Conservation (phyloP, 2,888 invertebrate species). For the Lasioglossum calceatum region DNA sequence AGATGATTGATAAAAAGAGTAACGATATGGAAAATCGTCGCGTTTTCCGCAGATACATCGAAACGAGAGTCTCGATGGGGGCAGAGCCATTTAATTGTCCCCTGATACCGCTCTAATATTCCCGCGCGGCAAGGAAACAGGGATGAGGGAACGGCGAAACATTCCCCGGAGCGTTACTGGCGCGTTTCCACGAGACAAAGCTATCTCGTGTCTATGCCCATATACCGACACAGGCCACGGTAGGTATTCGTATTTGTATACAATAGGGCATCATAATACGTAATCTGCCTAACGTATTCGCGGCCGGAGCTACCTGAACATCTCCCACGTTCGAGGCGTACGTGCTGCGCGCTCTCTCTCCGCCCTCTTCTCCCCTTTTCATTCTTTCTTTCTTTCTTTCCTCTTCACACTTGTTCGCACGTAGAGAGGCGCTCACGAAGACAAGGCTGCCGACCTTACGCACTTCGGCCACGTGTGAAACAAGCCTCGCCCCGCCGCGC, state of each 20-base stretch:
- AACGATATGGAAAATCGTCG: background rate
- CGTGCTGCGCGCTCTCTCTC: slow-evolving; percentile 11
- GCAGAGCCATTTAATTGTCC: slow-evolving; percentile 18
- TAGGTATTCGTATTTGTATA: slow-evolving; percentile 81
- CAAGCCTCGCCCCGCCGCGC: slow-evolving; percentile 54
- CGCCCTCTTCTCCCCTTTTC: slow-evolving; percentile 41
- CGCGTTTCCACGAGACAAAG: slow-evolving; percentile 71
- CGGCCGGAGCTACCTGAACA: slow-evolving; percentile 73
- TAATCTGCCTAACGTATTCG: slow-evolving; percentile 81
- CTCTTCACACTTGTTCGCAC: slow-evolving; percentile 66
- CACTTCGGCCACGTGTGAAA: slow-evolving; percentile 72
- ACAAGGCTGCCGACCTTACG: slow-evolving; percentile 64
- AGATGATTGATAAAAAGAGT: background rate
- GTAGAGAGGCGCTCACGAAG: slow-evolving; percentile 53
- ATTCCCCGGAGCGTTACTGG: slow-evolving; percentile 50
- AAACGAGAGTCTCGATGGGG: background rate
- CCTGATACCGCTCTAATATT: slow-evolving; percentile 39
- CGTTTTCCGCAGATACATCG: background rate
- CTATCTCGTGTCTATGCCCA: slow-evolving; percentile 73
- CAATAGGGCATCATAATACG: slow-evolving; percentile 83
- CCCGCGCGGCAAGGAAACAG: slow-evolving; percentile 34
- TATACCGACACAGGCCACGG: slow-evolving; percentile 65
- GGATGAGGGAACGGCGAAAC: slow-evolving; percentile 15
- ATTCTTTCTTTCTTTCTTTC: slow-evolving; percentile 36
- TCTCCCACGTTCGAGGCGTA: slow-evolving; percentile 78